phyloP scores from a whole-genome alignment of 2,797 vertebrate species.

The Acropternis orthonyx region DNA sequence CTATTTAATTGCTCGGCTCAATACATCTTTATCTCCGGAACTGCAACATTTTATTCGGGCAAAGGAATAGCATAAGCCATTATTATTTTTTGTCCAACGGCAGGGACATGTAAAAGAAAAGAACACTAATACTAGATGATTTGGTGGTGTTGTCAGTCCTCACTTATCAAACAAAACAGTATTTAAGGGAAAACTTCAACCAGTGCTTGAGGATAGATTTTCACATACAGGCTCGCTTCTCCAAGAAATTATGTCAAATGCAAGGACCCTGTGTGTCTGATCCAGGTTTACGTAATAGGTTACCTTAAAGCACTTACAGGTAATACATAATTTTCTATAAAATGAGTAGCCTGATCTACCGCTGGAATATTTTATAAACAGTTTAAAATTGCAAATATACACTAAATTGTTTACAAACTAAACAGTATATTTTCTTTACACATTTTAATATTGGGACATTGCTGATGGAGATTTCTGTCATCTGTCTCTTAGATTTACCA shows the following conservation, averaged over 20 bases:
- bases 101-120: slow-evolving; percentile 68
- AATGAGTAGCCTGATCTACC: background rate
- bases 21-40: slow-evolving; percentile 84
- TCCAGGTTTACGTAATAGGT: background rate
- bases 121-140: slow-evolving; percentile 31
- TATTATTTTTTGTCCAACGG: slow-evolving; percentile 59
- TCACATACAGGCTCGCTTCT: background rate
- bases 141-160: slow-evolving; percentile 42
- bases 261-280: background rate
- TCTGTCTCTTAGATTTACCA: background rate
- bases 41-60: slow-evolving; percentile 85
- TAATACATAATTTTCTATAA: background rate
- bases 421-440: background rate
- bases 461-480: background rate
- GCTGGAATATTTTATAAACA: background rate
- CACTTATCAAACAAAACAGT: slow-evolving; percentile 45
- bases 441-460: background rate
- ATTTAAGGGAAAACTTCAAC: slow-evolving; percentile 37
- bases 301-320: background rate
- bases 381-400: background rate
- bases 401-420: background rate
- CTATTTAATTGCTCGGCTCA: slow-evolving; percentile 85
- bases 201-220: background rate
- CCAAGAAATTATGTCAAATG: background rate
- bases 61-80: slow-evolving; percentile 83